Conservation (phyloP, 2,888 invertebrate genomes). For the Therioaphis trifolii region DNA sequence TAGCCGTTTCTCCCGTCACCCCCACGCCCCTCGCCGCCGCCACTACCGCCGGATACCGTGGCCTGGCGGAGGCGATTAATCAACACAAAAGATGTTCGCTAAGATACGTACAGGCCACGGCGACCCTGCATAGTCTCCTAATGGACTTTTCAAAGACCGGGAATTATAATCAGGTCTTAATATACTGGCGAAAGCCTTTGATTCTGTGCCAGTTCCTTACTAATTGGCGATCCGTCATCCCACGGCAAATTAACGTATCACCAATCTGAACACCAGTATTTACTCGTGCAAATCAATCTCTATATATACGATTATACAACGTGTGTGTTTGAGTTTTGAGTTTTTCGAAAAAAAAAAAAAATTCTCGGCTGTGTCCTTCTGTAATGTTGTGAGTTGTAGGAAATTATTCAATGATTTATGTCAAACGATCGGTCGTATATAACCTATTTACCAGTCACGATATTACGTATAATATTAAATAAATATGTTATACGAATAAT, state of each 20-base stretch:
- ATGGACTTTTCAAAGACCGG: slow-evolving; percentile 63
- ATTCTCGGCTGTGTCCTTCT: no score
- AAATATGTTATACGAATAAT: no score
- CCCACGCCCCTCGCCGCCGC: neutral
- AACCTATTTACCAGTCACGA: no score
- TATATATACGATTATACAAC: neutral
- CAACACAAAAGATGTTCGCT: slow-evolving; percentile 59
- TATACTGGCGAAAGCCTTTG: slow-evolving; percentile 58
- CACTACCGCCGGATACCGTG: neutral
- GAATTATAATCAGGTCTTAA: slow-evolving; percentile 50
- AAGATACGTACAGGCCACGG: slow-evolving; percentile 66
- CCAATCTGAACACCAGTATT: neutral
- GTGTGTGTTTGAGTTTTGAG: no score
- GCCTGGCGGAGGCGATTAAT: slow-evolving; percentile 50
- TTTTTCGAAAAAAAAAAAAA: no score
- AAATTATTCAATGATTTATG: no score
- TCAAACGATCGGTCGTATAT: no score
- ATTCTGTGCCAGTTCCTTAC: slow-evolving; percentile 64
- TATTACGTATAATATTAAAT: no score
- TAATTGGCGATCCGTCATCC: slow-evolving; percentile 66
- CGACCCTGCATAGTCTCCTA: slow-evolving; percentile 65
- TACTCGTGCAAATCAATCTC: slow-evolving; percentile 10
- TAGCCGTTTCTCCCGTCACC: slow-evolving; percentile 30
- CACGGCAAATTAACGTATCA: slow-evolving; percentile 54
- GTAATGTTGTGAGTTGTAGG: no score